phyloP scores from a whole-genome alignment of 1,140 invertebrate species.

The Eueides isabella region DNA sequence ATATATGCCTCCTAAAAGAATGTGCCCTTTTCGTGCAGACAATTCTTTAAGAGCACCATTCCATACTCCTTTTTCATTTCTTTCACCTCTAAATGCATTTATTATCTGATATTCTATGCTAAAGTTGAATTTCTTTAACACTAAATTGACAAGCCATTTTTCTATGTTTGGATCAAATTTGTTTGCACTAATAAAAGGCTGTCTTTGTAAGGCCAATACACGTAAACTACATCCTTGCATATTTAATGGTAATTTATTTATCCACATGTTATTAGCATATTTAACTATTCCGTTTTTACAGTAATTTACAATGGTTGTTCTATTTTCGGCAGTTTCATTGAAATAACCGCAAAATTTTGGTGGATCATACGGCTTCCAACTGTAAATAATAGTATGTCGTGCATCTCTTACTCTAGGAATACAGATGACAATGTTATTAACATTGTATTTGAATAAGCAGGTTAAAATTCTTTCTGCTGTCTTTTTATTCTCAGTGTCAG shows the following conservation, averaged over 20 bases:
- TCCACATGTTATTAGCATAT: constrained; percentile 47
- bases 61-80: constrained; percentile 64
- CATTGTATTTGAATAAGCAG: constrained; percentile 62
- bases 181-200: constrained; percentile 64
- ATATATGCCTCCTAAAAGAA: constrained; percentile 81
- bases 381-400: constrained; percentile 55
- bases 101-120: constrained; percentile 51
- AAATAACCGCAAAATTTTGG: constrained; percentile 66
- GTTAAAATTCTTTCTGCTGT: constrained; percentile 46
- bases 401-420: constrained; percentile 50
- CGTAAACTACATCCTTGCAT: constrained; percentile 62
- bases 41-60: constrained; percentile 73
- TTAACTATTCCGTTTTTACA: constrained; percentile 58
- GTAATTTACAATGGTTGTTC: constrained; percentile 51
- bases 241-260: constrained; percentile 56
- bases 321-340: constrained; percentile 59
- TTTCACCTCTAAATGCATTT: constrained; percentile 67
- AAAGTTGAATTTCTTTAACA: constrained; percentile 55
- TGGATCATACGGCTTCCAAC: constrained; percentile 71
- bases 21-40: constrained; percentile 66
- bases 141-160: constrained; percentile 48
- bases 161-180: constrained; percentile 60
- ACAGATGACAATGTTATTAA: constrained; percentile 57
- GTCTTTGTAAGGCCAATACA: constrained; percentile 59
- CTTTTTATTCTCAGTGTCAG: not conserved